Evolutionary conservation across 2,888 invertebrate genomes (phyloP), one percentile per base, ranked within the genome.

Genomic region (Cephonodes hylas): DNA sequence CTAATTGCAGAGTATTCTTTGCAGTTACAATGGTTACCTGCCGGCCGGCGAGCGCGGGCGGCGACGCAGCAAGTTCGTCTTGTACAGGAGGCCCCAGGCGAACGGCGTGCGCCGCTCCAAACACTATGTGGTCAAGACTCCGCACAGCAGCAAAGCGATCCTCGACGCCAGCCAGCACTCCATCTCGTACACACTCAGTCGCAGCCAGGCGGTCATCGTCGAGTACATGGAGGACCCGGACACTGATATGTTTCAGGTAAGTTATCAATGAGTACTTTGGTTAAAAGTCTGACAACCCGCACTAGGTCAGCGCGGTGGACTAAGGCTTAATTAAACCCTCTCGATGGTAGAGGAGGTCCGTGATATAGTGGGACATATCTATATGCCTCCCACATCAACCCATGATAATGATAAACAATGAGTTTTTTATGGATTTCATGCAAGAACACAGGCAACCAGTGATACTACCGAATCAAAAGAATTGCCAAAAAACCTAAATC

Each of bases 191-290:
- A 99, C 99, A 67, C 94, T 99, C 80, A 97, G 97, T 75, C 94
- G 99, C 85, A 98, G 97, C 85, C 98, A 99, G 93, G 98, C 99
- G 61, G 98, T 99, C 79, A 98, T 99, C 82, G 99, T 99, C 62
- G 99, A 99, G 92, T 99, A 99, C 91, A 97, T 96, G 76, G 96
- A 96, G 82, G 99, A 99, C 91, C 95, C 96, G 64, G 96, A 97
- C 84, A 99, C 99, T 62, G 99, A 99, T 91, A 99, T 99, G 99
- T 99, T 99, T 93, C 99, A 99, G 95, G 99, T 98, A 83, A 89
- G 93, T 2, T 27, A n/a, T 45, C 20, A 75, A 31, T 15, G 4
- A 23, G 22, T 20, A 38, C 1, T 1, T 42, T 59, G 45, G 25
- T 20, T n/a, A n/a, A n/a, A n/a, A n/a, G n/a, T n/a, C n/a, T n/a